phyloP scores from a whole-genome alignment of 2,797 vertebrate genomes.

The Pangasius mekongensis region DNA sequence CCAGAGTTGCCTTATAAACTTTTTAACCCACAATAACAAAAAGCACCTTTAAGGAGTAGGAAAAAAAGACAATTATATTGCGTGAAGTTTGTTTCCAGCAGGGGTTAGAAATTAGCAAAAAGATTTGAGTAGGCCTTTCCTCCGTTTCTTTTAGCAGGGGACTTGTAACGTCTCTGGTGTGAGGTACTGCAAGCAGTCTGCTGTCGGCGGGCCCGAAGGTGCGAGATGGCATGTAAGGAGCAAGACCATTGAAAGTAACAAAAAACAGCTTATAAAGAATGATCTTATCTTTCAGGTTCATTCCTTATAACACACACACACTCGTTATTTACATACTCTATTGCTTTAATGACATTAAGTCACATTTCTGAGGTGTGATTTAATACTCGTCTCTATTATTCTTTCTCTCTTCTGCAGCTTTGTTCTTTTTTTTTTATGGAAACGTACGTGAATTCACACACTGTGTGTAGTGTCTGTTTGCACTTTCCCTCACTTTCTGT shows the following conservation, averaged over 20 bases:
- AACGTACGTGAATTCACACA: neutral
- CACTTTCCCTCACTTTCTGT: neutral
- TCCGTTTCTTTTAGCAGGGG: neutral
- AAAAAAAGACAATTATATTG: neutral
- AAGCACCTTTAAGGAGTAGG: neutral
- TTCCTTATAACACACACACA: neutral
- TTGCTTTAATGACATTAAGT: neutral
- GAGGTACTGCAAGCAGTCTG: neutral
- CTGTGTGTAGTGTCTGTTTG: neutral
- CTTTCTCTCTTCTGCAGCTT: neutral
- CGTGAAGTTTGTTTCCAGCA: neutral
- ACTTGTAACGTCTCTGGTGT: neutral
- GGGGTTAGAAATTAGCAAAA: no score
- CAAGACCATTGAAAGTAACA: neutral
- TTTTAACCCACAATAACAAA: neutral
- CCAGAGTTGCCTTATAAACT: neutral
- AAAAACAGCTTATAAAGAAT: neutral
- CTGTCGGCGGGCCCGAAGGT: neutral
- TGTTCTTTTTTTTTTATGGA: neutral
- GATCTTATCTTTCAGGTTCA: neutral
- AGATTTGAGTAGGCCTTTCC: neutral
- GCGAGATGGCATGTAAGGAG: neutral
- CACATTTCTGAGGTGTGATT: neutral
- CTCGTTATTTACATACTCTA: neutral
- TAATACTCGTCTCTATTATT: neutral